Evolutionary conservation across 2,113 vertebrate genomes (phyloP).

Genomic region (Tachuris rubrigastra): DNA sequence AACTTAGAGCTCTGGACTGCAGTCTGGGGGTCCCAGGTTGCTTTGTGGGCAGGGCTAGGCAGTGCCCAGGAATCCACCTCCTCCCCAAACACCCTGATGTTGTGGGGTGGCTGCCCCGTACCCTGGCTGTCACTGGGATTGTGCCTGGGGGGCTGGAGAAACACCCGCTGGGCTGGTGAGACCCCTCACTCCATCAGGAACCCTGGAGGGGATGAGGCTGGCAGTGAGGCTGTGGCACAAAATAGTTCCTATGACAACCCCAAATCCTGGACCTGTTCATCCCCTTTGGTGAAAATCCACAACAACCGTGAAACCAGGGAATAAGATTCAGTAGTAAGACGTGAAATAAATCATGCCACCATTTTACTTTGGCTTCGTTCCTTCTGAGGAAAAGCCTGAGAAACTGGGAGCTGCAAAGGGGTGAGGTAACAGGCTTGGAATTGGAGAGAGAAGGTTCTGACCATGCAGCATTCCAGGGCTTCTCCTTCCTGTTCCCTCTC

Average conservation of each 20-base stretch:
- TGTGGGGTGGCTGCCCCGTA: fast-evolving
- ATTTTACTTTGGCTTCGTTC: fast-evolving
- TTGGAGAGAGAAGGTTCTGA: not conserved
- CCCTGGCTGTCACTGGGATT: fast-evolving
- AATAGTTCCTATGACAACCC: slow-evolving; percentile 71
- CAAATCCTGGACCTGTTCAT: slow-evolving; percentile 48
- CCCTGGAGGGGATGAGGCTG: not conserved
- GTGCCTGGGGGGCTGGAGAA: not conserved
- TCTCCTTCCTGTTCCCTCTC: not conserved
- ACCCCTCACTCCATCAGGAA: not conserved
- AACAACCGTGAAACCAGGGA: not conserved
- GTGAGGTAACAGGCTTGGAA: not conserved
- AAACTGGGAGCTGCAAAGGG: not conserved
- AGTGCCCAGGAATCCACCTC: not conserved
- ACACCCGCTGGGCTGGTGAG: fast-evolving
- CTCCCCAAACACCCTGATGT: fast-evolving
- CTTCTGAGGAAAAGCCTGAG: not conserved
- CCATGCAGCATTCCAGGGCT: fast-evolving
- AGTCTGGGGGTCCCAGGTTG: not conserved
- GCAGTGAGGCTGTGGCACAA: not conserved
- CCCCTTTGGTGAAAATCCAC: slow-evolving; percentile 36
- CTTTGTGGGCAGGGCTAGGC: fast-evolving
- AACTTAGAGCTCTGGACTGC: not conserved
- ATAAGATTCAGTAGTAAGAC: not conserved
- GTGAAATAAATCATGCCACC: not conserved